Percentiles rank a stretch among this genome's conserved stretches.
Conservation (phyloP, 2,888 invertebrate genomes). For the Carabus problematicus region DNA sequence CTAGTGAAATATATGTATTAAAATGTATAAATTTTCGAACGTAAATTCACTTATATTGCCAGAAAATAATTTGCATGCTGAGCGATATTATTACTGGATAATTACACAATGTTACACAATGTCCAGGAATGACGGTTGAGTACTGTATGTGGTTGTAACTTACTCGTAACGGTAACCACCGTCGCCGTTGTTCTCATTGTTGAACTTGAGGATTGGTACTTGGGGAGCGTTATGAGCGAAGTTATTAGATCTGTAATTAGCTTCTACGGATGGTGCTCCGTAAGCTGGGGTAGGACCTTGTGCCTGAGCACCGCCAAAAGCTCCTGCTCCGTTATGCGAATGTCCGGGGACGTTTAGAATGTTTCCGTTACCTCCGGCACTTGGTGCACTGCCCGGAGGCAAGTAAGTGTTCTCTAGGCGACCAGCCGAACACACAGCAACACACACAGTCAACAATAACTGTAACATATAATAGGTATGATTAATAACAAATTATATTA, state of each 20-base stretch:
- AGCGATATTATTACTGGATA: too few species aligned
- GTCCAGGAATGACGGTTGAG: background rate
- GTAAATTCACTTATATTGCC: too few species aligned
- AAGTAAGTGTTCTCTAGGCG: constrained; percentile 43
- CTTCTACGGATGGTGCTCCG: constrained; percentile 36
- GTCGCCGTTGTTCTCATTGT: constrained; percentile 57
- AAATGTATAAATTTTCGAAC: too few species aligned
- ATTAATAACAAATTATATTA: too few species aligned
- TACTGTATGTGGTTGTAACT: constrained; percentile 45
- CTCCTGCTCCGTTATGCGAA: background rate
- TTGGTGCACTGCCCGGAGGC: constrained; percentile 51
- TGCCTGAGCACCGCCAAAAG: background rate
- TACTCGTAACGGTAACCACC: constrained; percentile 60
- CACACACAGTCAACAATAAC: constrained; percentile 32
- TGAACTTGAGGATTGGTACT: constrained; percentile 55
- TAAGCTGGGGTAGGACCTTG: constrained; percentile 14
- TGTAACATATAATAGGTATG: constrained; percentile 14
- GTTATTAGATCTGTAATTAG: constrained; percentile 37
- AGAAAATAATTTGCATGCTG: too few species aligned
- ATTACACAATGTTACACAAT: background rate
- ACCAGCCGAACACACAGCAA: constrained; percentile 34
- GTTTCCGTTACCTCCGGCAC: constrained; percentile 60
- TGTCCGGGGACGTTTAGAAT: constrained; percentile 47
- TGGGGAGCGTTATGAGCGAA: constrained; percentile 48
- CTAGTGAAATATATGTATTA: too few species aligned